A percentile compares a stretch with the other conserved stretches of the same genome.
Evolutionary conservation across 2,888 invertebrate genomes (phyloP).

Genomic region (Scaptomyza flava): DNA sequence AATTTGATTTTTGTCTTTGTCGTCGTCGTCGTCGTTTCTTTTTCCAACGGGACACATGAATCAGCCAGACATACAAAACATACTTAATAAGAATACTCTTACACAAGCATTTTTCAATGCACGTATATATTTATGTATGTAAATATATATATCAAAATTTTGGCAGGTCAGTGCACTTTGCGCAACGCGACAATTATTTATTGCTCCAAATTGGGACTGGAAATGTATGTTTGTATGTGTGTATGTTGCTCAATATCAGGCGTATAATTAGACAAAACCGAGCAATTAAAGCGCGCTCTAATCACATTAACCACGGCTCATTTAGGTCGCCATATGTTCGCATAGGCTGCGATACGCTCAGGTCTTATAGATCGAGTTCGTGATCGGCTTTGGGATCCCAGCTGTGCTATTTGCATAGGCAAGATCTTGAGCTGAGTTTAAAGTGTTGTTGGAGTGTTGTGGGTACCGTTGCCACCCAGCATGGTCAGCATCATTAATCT

Average conservation of each 20-base stretch:
- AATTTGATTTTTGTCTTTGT: conserved; percentile 59
- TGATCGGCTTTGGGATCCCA: conserved; percentile 26
- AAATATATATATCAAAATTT: conserved; percentile 42
- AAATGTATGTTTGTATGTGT: conserved; percentile 10
- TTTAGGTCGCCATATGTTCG: conserved; percentile 50
- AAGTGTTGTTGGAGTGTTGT: conserved; percentile 24
- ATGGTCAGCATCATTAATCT: conserved; percentile 72
- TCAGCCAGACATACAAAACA: conserved; percentile 27
- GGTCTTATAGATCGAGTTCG: conserved; percentile 47
- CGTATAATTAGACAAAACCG: conserved; percentile 68
- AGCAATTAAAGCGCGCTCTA: conserved; percentile 70
- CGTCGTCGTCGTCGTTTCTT: conserved; percentile 20
- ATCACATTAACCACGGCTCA: conserved; percentile 75
- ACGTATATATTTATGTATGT: conserved; percentile 1
- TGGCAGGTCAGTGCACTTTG: conserved; percentile 70
- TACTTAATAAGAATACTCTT: conserved; percentile 11
- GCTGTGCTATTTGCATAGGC: conserved; percentile 54
- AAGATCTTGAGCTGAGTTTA: conserved; percentile 17
- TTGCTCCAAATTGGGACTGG: conserved; percentile 39
- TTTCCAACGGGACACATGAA: conserved; percentile 60
- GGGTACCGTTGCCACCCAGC: conserved; percentile 68
- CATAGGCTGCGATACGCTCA: conserved; percentile 61
- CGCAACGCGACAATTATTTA: conserved; percentile 70
- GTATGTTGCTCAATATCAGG: conserved; percentile 46
- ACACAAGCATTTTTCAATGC: conserved; percentile 36